Base-by-base conservation (phyloP, 2,888 invertebrate genomes). In the Harpagoxenus sublaevis region DNA sequence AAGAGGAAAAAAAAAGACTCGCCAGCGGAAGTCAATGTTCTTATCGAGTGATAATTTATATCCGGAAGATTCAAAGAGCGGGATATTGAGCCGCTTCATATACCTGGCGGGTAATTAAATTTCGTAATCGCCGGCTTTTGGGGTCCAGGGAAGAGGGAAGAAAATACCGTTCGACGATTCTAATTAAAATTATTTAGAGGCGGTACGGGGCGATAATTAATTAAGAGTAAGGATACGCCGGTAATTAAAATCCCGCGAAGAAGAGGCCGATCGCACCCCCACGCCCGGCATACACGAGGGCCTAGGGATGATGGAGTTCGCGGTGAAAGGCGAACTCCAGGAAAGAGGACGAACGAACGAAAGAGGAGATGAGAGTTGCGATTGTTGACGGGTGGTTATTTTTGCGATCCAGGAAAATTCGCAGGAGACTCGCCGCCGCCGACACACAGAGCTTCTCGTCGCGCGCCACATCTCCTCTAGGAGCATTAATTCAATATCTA, bases 161-260 rank as follows among this genome's bases (percentile, higher is more conserved):
- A 71, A 71, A 74, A 45, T n/a, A 48, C 81, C 74, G 89, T 88
- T 89, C 84, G 85, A 81, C 87, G 88, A 88, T 90, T 94, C 94
- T 94, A 94, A 94, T 94, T 94, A 93, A 94, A 94, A 93, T 93
- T 93, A 92, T 93, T 92, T 91, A 92, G 92, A 92, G 89, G 89
- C 88, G 88, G 87, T 86, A 84, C 87, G 90, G 90, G 89, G 86
- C 89, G 90, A 93, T 91, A 91, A 93, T 93, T 93, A 92, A 94
- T 94, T 92, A 93, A 92, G 92, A 92, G 90, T 90, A 92, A 94
- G 92, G 92, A 92, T 92, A 87, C 90, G 84, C 85, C 88, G 93
- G 94, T 94, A 94, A 94, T 94, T 94, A 94, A 94, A 94, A 92
- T 91, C 90, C 86, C 89, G 86, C 86, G 86, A 89, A 91, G 89